These are phyloP conservation scores for Nematolebias whitei DNA, from an alignment of 2,113 vertebrate genomes.

Conservation along the genomic window DNA sequence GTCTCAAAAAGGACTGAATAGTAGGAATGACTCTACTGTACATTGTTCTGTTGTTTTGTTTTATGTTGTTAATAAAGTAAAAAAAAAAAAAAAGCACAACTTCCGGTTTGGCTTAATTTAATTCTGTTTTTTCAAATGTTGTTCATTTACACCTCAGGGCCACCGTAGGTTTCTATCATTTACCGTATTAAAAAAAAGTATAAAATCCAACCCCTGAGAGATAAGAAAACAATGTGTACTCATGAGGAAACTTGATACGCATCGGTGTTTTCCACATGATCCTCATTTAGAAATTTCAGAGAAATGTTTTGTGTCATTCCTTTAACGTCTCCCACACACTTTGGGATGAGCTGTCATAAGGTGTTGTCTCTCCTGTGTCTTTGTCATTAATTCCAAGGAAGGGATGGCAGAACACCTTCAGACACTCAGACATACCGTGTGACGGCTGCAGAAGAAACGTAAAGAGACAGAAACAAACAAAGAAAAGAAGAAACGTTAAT, in stretches of 20 bases:
- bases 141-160: no score
- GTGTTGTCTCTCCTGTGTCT: conserved; percentile 44
- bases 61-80: no score
- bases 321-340: conserved; percentile 44
- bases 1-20: no score
- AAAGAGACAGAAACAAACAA: conserved; percentile 39
- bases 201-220: conserved; percentile 24
- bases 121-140: no score
- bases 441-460: conserved; percentile 35
- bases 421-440: conserved; percentile 27
- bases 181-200: no score
- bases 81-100: no score
- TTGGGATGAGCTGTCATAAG: conserved; percentile 35
- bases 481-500: conserved; percentile 17
- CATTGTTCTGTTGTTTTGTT: no score
- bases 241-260: conserved; percentile 33
- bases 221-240: conserved; percentile 34
- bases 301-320: conserved; percentile 40
- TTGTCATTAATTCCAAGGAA: conserved; percentile 48
- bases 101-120: no score
- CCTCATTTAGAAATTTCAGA: conserved; percentile 37
- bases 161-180: conserved; percentile 36
- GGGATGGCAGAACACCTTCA: conserved; percentile 51
- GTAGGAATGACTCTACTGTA: no score
- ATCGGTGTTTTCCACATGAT: conserved; percentile 43